A percentile compares a stretch with the other conserved stretches of the same genome.
Evolutionary conservation across 2,113 vertebrate species (phyloP).

Genomic region (Atherinomorus stipes): DNA sequence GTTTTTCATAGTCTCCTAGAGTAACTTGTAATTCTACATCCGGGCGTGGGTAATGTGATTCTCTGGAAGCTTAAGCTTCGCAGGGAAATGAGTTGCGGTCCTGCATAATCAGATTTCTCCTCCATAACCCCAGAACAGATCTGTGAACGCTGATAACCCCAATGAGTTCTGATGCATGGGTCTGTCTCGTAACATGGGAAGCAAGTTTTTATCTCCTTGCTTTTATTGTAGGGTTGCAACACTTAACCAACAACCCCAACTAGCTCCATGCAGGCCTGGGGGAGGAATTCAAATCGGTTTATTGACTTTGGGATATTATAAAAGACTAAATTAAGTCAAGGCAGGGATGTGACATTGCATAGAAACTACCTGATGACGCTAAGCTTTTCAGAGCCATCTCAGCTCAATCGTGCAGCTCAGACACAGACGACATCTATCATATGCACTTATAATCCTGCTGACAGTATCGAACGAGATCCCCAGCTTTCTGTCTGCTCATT

Average conservation of each 20-base stretch:
- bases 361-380: slow-evolving; percentile 33
- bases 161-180: slow-evolving; percentile 56
- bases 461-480: slow-evolving; percentile 6
- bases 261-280: slow-evolving; percentile 33
- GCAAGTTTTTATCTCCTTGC: slow-evolving; percentile 49
- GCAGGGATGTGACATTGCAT: slow-evolving; percentile 46
- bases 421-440: slow-evolving; percentile 35
- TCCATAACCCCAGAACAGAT: slow-evolving; percentile 50
- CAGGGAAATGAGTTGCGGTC: slow-evolving; percentile 47
- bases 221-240: slow-evolving; percentile 46
- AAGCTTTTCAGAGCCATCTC: slow-evolving; percentile 30
- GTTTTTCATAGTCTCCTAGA: neutral
- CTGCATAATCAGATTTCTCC: slow-evolving; percentile 49
- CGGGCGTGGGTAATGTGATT: slow-evolving; percentile 41
- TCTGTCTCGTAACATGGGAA: slow-evolving; percentile 47
- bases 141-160: slow-evolving; percentile 49
- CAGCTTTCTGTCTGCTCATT: neutral
- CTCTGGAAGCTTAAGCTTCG: slow-evolving; percentile 28
- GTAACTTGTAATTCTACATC: slow-evolving; percentile 25
- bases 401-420: slow-evolving; percentile 35
- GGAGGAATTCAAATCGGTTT: slow-evolving; percentile 47
- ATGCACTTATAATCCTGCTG: slow-evolving; percentile 20
- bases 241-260: slow-evolving; percentile 29
- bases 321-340: slow-evolving; percentile 53
- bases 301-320: slow-evolving; percentile 52